Evolutionary conservation across 2,888 invertebrate species (phyloP).

Genomic region (Ophion ventricosus): DNA sequence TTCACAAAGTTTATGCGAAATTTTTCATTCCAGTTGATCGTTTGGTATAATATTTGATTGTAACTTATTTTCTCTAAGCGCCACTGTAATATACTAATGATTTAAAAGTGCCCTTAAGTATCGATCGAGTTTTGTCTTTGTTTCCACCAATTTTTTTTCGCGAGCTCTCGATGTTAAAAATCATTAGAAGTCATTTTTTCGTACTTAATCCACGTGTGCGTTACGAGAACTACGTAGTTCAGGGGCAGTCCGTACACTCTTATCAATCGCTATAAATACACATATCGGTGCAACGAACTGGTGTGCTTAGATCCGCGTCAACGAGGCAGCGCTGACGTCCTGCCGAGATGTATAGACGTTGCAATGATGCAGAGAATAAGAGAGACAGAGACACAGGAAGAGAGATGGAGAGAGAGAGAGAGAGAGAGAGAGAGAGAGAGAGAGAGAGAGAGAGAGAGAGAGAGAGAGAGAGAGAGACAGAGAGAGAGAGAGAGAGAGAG

Average conservation of each 20-base stretch:
- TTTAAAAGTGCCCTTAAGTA: too few species aligned
- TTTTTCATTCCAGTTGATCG: too few species aligned
- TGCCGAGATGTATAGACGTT: slow-evolving; percentile 13
- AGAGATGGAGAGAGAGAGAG: not conserved
- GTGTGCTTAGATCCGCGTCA: slow-evolving; percentile 26
- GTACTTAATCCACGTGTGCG: not conserved
- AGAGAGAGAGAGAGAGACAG: slow-evolving; percentile 8
- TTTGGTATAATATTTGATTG: too few species aligned
- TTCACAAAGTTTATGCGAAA: too few species aligned
- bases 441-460: slow-evolving; percentile 11
- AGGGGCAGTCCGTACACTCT: not conserved
- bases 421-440: slow-evolving; percentile 22
- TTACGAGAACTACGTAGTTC: not conserved
- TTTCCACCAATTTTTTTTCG: not conserved
- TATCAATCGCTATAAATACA: not conserved
- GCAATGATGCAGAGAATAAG: slow-evolving; percentile 39
- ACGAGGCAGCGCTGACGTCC: slow-evolving; percentile 26
- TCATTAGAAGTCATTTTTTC: not conserved
- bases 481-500: slow-evolving; percentile 21
- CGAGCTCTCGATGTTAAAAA: not conserved
- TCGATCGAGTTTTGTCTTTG: slow-evolving; percentile 50
- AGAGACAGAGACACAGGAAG: slow-evolving; percentile 2
- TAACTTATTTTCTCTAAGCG: too few species aligned
- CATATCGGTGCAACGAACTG: not conserved
- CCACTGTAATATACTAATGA: too few species aligned